Evolutionary conservation across 92 coral and sea anemone genomes (phyloP).

Genomic region (Porites evermanni): DNA sequence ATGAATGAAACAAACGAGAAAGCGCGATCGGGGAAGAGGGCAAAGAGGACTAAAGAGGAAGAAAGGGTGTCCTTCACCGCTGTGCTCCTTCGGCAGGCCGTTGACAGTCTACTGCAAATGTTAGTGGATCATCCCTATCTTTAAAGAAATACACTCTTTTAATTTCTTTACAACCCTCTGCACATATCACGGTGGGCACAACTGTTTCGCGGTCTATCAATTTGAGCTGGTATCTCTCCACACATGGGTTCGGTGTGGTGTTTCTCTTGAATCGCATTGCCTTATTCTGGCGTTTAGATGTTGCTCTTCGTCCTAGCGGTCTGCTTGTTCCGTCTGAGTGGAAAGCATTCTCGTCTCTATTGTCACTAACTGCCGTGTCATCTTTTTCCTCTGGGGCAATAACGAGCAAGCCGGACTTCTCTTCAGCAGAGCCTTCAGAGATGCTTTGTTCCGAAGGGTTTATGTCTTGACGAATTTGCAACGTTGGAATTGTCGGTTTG

Average conservation of each 20-base stretch:
- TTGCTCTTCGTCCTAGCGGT: not conserved
- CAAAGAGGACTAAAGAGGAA: no score
- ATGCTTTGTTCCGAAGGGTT: not conserved
- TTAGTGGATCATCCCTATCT: slow-evolving; percentile 13
- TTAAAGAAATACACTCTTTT: not conserved
- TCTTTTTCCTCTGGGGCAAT: not conserved
- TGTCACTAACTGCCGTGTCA: not conserved
- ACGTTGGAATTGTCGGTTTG: slow-evolving; percentile 4
- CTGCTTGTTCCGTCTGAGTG: not conserved
- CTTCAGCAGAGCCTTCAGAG: not conserved
- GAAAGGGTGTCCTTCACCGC: no score
- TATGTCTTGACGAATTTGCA: not conserved
- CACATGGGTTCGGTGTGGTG: not conserved
- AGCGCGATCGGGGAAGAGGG: no score
- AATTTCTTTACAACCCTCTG: slow-evolving; percentile 17
- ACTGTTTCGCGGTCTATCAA: not conserved
- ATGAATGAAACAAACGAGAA: no score
- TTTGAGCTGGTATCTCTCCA: not conserved
- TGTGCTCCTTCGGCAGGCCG: no score
- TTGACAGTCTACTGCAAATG: slow-evolving; percentile 9
- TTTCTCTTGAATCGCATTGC: not conserved
- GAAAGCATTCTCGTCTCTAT: not conserved
- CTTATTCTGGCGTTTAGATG: not conserved
- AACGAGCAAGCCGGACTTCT: no score
- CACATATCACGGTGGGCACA: not conserved